These are phyloP conservation scores for Euthynnus affinis DNA, from an alignment of 2,797 vertebrate species.

Conservation along the genomic window DNA sequence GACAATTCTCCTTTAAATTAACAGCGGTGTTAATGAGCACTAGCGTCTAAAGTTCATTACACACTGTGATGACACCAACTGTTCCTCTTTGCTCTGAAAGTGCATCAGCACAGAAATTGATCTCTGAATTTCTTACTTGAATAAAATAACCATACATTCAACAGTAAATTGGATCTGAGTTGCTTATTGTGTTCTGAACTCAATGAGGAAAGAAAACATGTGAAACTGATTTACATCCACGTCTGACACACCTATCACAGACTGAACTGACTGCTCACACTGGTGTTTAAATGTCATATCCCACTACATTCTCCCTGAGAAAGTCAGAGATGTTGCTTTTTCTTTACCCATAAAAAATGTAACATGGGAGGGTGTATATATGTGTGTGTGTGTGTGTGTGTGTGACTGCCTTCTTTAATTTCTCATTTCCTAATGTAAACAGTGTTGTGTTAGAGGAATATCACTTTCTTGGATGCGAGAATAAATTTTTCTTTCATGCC, in stretches of 20 bases:
- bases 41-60: background rate
- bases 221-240: conserved; percentile 66
- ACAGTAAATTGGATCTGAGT: conserved; percentile 2
- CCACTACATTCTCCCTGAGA: conserved; percentile 53
- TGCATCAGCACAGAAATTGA: background rate
- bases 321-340: conserved; percentile 61
- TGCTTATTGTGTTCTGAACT: conserved; percentile 43
- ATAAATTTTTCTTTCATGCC: conserved; percentile 79
- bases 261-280: conserved; percentile 54
- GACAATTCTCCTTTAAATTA: conserved; percentile 28
- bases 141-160: background rate
- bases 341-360: conserved; percentile 55
- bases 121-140: conserved; percentile 1
- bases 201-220: conserved; percentile 43
- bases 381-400: conserved; percentile 43
- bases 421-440: conserved; percentile 80
- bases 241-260: conserved; percentile 70
- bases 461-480: conserved; percentile 69
- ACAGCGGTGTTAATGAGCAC: conserved; percentile 18
- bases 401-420: conserved; percentile 77
- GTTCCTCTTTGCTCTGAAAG: background rate
- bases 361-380: conserved; percentile 25
- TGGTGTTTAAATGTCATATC: conserved; percentile 72
- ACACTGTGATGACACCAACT: conserved; percentile 8
- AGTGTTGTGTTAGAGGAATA: conserved; percentile 70